These are phyloP conservation scores for Sinopyrophorus schimmeli DNA, from an alignment of 2,888 invertebrate genomes.

Conservation along the genomic window DNA sequence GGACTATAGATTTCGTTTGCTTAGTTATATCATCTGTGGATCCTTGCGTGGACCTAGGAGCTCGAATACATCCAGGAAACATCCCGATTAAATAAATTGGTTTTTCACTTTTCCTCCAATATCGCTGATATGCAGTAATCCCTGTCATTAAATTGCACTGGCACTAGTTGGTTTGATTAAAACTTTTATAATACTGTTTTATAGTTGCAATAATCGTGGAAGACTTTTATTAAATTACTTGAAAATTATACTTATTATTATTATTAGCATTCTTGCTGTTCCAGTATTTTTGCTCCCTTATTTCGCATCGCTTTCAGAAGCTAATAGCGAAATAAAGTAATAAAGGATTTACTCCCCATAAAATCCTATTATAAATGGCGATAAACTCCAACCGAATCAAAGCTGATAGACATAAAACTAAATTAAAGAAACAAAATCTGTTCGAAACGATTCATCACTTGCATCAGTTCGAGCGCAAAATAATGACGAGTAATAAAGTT, in stretches of 20 bases:
- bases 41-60: constrained; percentile 71
- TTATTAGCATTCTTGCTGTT: no score
- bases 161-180: constrained; percentile 24
- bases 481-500: no score
- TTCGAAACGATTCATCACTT: no score
- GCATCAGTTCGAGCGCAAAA: no score
- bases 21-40: constrained; percentile 77
- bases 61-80: constrained; percentile 72
- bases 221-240: constrained; percentile 20
- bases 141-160: constrained; percentile 19
- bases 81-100: constrained; percentile 45
- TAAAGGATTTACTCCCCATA: no score
- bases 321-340: no score
- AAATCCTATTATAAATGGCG: no score
- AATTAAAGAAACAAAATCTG: no score
- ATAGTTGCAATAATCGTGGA: constrained; percentile 12
- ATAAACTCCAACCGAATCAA: no score
- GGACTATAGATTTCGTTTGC: constrained; percentile 70
- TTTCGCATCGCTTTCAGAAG: neutral
- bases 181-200: constrained; percentile 24
- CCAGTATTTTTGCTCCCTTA: no score
- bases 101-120: constrained; percentile 13
- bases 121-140: constrained; percentile 19
- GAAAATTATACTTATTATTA: no score
- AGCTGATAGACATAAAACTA: no score